Base-by-base conservation (phyloP, 2,113 vertebrate genomes). In the Erpornis zantholeuca region DNA sequence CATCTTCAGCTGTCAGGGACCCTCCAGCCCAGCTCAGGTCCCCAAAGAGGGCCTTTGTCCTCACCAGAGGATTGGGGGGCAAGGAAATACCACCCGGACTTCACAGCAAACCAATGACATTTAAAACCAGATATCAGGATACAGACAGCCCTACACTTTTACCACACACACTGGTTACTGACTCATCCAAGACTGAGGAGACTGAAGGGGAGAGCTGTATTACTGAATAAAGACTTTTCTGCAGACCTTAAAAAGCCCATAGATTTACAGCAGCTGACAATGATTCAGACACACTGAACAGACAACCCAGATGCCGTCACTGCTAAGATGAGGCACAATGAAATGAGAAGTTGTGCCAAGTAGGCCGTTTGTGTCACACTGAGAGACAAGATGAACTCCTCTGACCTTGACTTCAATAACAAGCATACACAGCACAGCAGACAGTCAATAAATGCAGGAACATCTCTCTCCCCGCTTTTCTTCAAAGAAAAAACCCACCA, bases 231-330 rank as follows among this genome's bases (percentile, higher is more conserved):
- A 92, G 72, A 78, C 64, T 78, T 64, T 63, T 79, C 87, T 86
- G 56, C 61, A 94, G 95, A 82, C 73, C 72, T 94, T 60, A 78
- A 64, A 92, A 42, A 94, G 64, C 69, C 69, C 56, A 25, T 2
- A 73, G 88, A 95, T 95, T 95, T 92, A 91, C 6, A 79, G 90
- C 88, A 96, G 95, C 86, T 92, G 89, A 82, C 84, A 88, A 52
- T 92, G 86, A 96, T 64, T 96, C 95, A 96, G 93, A 86, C 82
- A 65, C 20, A 0, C 86, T 17, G 57, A 87, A 65, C 53, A 89
- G 83, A 23, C 89, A 91, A 45, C 84, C 45, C 11, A 79, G 61
- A 87, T 91, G 73, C 31, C 0, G 5, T 84, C 88, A 92, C 25
- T 2, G 11, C 69, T 22, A 40, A 54, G 77, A 73, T 16, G 60